Conservation (phyloP, 2,113 vertebrate genomes). For the Hepsetus odoe region DNA sequence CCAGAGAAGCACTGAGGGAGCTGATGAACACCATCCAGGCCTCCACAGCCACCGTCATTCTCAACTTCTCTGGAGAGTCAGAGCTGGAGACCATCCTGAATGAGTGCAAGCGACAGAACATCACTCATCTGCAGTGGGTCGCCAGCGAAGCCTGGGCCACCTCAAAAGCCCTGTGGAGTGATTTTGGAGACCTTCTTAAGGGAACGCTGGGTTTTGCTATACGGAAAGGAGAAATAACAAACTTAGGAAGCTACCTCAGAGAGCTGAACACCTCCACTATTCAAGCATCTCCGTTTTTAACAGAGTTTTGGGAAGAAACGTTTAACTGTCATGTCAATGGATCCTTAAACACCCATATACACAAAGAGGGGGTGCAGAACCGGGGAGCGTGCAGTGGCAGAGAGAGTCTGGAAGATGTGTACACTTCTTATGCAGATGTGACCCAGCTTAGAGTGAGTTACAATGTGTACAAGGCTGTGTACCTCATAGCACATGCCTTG, state of each 20-base stretch:
- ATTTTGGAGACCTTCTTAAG: slow-evolving; percentile 61
- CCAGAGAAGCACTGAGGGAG: slow-evolving; percentile 54
- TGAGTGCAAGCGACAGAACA: slow-evolving; percentile 62
- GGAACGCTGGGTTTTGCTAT: slow-evolving; percentile 76
- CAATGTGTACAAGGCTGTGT: slow-evolving; percentile 77
- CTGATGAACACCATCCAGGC: slow-evolving; percentile 60
- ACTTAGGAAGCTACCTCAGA: slow-evolving; percentile 61
- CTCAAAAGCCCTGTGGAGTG: slow-evolving; percentile 64
- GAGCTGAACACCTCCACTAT: slow-evolving; percentile 42
- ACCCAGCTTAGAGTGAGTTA: slow-evolving; percentile 73
- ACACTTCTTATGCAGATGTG: slow-evolving; percentile 69
- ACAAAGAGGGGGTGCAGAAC: slow-evolving; percentile 14
- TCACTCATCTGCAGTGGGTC: slow-evolving; percentile 71
- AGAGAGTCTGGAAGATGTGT: slow-evolving; percentile 63
- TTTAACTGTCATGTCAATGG: slow-evolving; percentile 68
- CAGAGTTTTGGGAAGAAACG: slow-evolving; percentile 74
- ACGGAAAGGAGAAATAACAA: slow-evolving; percentile 67
- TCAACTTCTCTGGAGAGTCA: slow-evolving; percentile 70
- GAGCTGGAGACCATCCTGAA: slow-evolving; percentile 67
- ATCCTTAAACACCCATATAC: slow-evolving; percentile 63
- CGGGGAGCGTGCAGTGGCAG: slow-evolving; percentile 61
- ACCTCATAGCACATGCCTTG: slow-evolving; percentile 74
- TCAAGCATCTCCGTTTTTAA: slow-evolving; percentile 56
- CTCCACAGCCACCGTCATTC: slow-evolving; percentile 67
- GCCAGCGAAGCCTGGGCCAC: slow-evolving; percentile 76